phyloP scores from a whole-genome alignment of 2,113 vertebrate species.

The Puma concolor region DNA sequence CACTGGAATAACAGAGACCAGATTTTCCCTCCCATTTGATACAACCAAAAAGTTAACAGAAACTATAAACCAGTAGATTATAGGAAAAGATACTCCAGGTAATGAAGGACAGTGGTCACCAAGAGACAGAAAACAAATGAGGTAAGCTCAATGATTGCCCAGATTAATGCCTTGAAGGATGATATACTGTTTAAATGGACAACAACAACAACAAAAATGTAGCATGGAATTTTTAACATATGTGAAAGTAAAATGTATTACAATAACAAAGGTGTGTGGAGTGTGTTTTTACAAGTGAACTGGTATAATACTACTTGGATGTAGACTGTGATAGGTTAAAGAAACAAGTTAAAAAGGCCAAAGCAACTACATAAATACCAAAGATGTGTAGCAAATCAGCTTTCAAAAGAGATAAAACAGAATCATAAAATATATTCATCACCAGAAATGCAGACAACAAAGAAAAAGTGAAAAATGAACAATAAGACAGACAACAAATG shows the following conservation, averaged over 20 bases:
- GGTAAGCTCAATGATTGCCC: accelerated
- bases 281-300: neutral
- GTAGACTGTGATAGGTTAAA: neutral
- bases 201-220: neutral
- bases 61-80: neutral
- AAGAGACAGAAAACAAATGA: neutral
- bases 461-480: neutral
- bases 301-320: neutral
- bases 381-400: neutral
- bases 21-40: neutral
- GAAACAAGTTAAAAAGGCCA: neutral
- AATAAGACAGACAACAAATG: neutral
- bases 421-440: neutral
- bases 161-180: neutral
- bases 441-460: neutral
- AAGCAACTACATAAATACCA: neutral
- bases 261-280: neutral
- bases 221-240: neutral
- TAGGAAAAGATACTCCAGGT: neutral
- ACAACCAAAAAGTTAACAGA: neutral
- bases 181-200: neutral
- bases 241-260: neutral
- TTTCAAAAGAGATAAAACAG: neutral
- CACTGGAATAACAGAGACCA: neutral
- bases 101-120: neutral